Conservation (phyloP, 1,140 invertebrate genomes). For the Diorhabda elongata region DNA sequence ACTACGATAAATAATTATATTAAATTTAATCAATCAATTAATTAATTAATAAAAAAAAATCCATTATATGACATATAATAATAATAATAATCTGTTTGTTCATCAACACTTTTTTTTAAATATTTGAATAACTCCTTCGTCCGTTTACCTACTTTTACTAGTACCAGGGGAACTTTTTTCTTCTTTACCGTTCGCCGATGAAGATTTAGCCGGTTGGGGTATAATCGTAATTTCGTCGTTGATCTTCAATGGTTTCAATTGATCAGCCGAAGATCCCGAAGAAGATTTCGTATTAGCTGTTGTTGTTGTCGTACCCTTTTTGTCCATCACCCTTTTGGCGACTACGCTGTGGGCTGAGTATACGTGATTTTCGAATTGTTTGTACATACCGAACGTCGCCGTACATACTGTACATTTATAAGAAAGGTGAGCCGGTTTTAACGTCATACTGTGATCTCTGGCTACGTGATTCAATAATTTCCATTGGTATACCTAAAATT, state of each 20-base stretch:
- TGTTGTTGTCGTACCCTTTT: slow-evolving; percentile 56
- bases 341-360: slow-evolving; percentile 87
- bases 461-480: slow-evolving; percentile 87
- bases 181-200: slow-evolving; percentile 38
- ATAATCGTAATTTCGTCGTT: slow-evolving; percentile 92
- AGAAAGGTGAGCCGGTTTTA: slow-evolving; percentile 87
- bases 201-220: slow-evolving; percentile 70
- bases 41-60: no score
- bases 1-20: no score
- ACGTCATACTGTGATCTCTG: slow-evolving; percentile 81
- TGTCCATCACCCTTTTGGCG: slow-evolving; percentile 74
- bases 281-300: slow-evolving; percentile 33
- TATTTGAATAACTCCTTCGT: not conserved
- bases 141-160: slow-evolving; percentile 41
- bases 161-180: slow-evolving; percentile 28
- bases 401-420: slow-evolving; percentile 95
- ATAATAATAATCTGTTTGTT: not conserved
- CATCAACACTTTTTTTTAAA: no score
- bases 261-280: slow-evolving; percentile 51
- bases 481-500: slow-evolving; percentile 81
- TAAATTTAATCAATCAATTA: no score
- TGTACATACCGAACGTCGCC: slow-evolving; percentile 91
- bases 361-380: slow-evolving; percentile 90
- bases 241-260: slow-evolving; percentile 79
- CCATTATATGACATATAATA: not conserved